These are phyloP conservation scores for Drosophila monieri DNA, from an alignment of 2,888 invertebrate genomes.

Conservation along the genomic window DNA sequence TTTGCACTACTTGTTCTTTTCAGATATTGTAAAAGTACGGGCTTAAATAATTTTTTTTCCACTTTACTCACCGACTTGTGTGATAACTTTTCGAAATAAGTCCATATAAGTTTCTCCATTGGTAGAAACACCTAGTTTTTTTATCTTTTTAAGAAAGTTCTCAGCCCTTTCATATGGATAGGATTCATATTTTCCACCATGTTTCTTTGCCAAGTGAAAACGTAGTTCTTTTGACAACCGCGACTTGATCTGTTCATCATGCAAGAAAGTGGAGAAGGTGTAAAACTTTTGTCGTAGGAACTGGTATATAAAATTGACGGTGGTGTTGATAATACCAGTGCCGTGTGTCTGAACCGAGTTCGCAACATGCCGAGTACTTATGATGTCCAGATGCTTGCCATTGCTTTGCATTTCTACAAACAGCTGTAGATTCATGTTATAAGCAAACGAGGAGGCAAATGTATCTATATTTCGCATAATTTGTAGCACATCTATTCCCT, in stretches of 20 bases:
- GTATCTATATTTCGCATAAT: slow-evolving; percentile 98
- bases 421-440: slow-evolving; percentile 98
- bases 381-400: slow-evolving; percentile 97
- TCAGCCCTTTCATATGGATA: slow-evolving; percentile 93
- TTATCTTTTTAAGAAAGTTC: slow-evolving; percentile 95
- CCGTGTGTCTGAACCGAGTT: slow-evolving; percentile 99
- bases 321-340: slow-evolving; percentile 97
- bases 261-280: slow-evolving; percentile 98
- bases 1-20: no score
- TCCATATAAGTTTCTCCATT: slow-evolving; percentile 96
- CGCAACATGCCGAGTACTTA: slow-evolving; percentile 97
- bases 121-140: slow-evolving; percentile 92
- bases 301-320: slow-evolving; percentile 96
- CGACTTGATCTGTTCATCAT: slow-evolving; percentile 98
- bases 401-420: slow-evolving; percentile 96
- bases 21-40: no score
- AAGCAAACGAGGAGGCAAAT: slow-evolving; percentile 96
- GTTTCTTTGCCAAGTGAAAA: slow-evolving; percentile 88
- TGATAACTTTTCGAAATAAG: slow-evolving; percentile 95
- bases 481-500: slow-evolving; percentile 97
- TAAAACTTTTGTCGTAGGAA: slow-evolving; percentile 96
- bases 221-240: slow-evolving; percentile 94
- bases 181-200: slow-evolving; percentile 64
- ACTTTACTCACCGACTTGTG: slow-evolving; percentile 90
- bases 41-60: neutral